Percentiles rank a stretch among this genome's conserved stretches.
These are phyloP conservation scores for Salvelinus namaycush DNA, from an alignment of 2,113 vertebrate genomes.

Conservation along the genomic window DNA sequence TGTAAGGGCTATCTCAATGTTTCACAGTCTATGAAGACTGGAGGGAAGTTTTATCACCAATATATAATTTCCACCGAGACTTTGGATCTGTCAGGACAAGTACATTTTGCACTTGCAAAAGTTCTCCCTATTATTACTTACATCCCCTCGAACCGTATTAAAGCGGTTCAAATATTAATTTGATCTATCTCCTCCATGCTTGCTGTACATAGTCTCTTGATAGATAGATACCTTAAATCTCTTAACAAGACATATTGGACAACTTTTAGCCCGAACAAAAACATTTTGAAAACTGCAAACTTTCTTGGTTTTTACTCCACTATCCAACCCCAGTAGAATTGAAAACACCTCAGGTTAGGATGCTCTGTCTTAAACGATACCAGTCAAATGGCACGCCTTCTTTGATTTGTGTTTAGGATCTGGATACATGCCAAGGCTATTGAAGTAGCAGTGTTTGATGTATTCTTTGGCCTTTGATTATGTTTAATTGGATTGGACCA, in stretches of 20 bases:
- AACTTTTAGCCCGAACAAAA: slow-evolving; percentile 7
- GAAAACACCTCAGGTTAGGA: slow-evolving; percentile 18
- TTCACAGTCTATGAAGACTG: background rate
- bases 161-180: slow-evolving; percentile 51
- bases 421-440: background rate
- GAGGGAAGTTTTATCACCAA: slow-evolving; percentile 43
- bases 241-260: slow-evolving; percentile 19
- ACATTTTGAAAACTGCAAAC: background rate
- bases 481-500: background rate
- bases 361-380: background rate
- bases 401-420: too few species aligned
- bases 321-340: slow-evolving; percentile 2
- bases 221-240: slow-evolving; percentile 36
- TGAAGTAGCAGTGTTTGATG: background rate
- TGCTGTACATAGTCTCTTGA: slow-evolving; percentile 28
- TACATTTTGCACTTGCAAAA: slow-evolving; percentile 32
- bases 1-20: background rate
- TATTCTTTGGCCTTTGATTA: background rate
- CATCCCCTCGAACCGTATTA: slow-evolving; percentile 17
- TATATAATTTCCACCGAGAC: slow-evolving; percentile 39
- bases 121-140: slow-evolving; percentile 36
- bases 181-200: slow-evolving; percentile 25
- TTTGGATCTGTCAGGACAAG: slow-evolving; percentile 50
- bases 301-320: background rate
- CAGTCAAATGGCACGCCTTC: too few species aligned